Conservation (phyloP, 2,797 vertebrate species). For the Danionella dracula region DNA sequence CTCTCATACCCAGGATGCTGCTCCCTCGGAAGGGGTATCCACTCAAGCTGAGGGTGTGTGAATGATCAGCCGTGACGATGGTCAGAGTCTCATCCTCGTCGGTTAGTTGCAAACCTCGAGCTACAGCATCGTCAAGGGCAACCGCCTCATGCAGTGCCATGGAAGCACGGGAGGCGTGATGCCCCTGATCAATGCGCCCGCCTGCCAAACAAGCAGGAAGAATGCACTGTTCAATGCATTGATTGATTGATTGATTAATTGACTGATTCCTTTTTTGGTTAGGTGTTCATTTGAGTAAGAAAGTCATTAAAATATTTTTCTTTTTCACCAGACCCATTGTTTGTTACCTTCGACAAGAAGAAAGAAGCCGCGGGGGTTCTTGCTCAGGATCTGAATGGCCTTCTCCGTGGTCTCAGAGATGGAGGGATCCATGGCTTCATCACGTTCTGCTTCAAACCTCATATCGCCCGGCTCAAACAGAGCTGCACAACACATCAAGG, state of each 20-base stretch:
- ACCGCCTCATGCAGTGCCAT: conserved; percentile 71
- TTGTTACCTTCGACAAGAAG: conserved; percentile 73
- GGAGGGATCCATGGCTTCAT: conserved; percentile 66
- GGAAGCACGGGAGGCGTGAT: conserved; percentile 60
- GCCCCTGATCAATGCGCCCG: conserved; percentile 75
- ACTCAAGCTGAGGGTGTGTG: conserved; percentile 66
- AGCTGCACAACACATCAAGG: conserved; percentile 49
- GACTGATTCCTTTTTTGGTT: not conserved
- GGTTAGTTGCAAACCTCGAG: conserved; percentile 66
- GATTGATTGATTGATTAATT: too few species aligned
- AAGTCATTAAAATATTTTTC: too few species aligned
- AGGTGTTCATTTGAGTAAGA: too few species aligned
- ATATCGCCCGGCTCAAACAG: conserved; percentile 72
- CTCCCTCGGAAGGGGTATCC: conserved; percentile 70
- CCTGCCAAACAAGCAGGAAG: conserved; percentile 46
- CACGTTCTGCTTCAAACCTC: conserved; percentile 63
- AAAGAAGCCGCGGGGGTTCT: conserved; percentile 73
- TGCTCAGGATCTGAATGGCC: conserved; percentile 70
- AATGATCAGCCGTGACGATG: conserved; percentile 72
- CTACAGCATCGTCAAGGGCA: conserved; percentile 63
- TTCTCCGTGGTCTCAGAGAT: conserved; percentile 69
- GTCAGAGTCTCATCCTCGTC: conserved; percentile 68
- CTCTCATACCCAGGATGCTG: conserved; percentile 72
- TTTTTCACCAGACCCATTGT: too few species aligned
- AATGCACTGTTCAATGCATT: not conserved